Evolutionary conservation across 2,888 invertebrate species (phyloP), one percentile per base, ranked within the genome.

Genomic region (Hesperia comma): DNA sequence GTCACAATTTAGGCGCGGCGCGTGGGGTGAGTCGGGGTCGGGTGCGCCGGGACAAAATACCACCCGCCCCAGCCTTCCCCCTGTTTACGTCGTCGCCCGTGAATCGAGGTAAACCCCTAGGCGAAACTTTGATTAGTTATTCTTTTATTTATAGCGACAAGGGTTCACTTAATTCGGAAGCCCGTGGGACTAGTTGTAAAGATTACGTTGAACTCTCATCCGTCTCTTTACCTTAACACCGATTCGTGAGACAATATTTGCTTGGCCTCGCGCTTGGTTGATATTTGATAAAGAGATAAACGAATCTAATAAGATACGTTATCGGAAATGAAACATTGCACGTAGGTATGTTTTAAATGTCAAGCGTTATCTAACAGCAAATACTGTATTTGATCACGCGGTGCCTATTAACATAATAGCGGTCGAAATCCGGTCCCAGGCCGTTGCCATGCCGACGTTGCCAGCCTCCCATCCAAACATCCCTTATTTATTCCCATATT

Each of bases 121-220:
- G 80, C 78, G 73, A 79, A 86, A 86, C 80, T 87, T 89, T 84
- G 83, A 86, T 87, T 85, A 84, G 81, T 84, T 85, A 83, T 84
- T 83, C 77, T 82, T 83, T 83, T 86, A 84, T 83, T 84, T 83
- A 83, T 77, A 75, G 72, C 74, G 76, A 79, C 79, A 81, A 76
- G 75, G 75, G 75, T 71, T 75, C 71, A 74, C 79, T 84, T 81
- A 78, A 78, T 75, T 68, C 71, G 46, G 69, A 67, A 66, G 61
- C 71, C 46, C 68, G 32, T 26, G 63, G 69, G 69, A 67, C 63
- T 53, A 66, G 68, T 60, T 67, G 26, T 10, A n/a, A 61, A 49
- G 33, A 33, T 17, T 43, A 46, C 32, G 19, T 40, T 32, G 54
- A 46, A 54, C 41, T 17, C 21, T 26, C n/a, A 37, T 37, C 37